A percentile compares a stretch with the other conserved stretches of the same genome.
These are phyloP conservation scores for Eupithecia insigniata DNA, from an alignment of 2,888 invertebrate species.

Conservation along the genomic window DNA sequence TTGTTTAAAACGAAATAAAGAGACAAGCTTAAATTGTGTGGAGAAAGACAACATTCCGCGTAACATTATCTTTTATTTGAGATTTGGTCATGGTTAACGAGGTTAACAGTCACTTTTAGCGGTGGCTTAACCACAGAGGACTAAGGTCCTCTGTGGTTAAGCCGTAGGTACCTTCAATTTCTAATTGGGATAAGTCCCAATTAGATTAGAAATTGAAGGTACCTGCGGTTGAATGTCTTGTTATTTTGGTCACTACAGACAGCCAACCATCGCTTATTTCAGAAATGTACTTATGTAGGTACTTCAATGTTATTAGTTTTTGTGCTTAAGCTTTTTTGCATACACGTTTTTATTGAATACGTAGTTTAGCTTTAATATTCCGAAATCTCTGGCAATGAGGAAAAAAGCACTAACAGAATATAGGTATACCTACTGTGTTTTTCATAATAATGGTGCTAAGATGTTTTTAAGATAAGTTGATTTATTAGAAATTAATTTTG, in stretches of 20 bases:
- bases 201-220: too few relatives aligned
- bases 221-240: too few relatives aligned
- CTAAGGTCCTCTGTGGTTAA: too few relatives aligned
- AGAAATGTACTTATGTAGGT: not conserved
- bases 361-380: not conserved
- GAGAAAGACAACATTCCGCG: not conserved
- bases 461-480: not conserved
- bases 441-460: slow-evolving; percentile 14
- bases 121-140: slow-evolving; percentile 27
- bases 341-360: not conserved
- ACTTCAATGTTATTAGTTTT: not conserved
- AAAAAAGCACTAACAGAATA: not conserved
- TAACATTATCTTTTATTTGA: not conserved
- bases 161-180: too few relatives aligned
- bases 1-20: not conserved
- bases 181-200: too few relatives aligned
- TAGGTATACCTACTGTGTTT: slow-evolving; percentile 7
- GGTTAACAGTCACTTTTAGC: slow-evolving; percentile 5
- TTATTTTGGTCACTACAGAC: not conserved
- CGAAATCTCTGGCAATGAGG: not conserved
- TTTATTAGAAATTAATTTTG: slow-evolving; percentile 4
- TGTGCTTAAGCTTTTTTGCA: not conserved
- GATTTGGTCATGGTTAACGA: slow-evolving; percentile 9
- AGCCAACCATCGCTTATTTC: not conserved
- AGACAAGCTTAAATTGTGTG: not conserved